Evolutionary conservation across 2,113 vertebrate genomes (phyloP), one percentile per base, ranked within the genome.

Genomic region (Emydocephalus ijimae): DNA sequence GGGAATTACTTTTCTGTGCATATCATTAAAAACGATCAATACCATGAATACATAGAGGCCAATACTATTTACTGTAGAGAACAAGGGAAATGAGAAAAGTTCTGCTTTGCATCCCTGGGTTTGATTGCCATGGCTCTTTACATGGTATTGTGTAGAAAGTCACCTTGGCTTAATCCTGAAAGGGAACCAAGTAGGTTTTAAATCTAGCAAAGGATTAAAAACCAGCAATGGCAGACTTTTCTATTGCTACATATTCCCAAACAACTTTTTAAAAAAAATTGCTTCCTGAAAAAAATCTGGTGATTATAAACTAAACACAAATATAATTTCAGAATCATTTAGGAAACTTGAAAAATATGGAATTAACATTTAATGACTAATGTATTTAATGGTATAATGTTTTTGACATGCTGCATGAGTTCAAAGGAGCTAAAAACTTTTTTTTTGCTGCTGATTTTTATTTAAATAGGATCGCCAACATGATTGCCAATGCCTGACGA

Each of bases 11-110:
- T 98, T 98, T 97, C 96, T 97, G 96, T 98, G 98, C 97, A 98
- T 99, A 98, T 98, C 95, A 98, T 99, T 98, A 98, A 97, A 97
- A 97, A 96, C 98, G 39, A 98, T 98, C 98, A 98, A 98, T 98
- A 97, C 97, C 97, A 98, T 95, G 92, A 98, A 98, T 98, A 96
- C 94, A 96, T 93, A 96, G 96, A 96, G 95, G 95, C 96, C 94
- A 94, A 52, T 97, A 96, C 95, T 98, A 97, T 98, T 98, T 97
- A 98, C 97, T 97, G 91, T 96, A 95, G 95, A 97, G 97, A 98
- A 95, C 92, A 96, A 95, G 95, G 94, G 95, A 90, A 96, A 95
- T 96, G 15, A 95, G 88, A 94, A 85, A 87, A 94, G 88, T 48
- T 92, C 93, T 95, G 69, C 93, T 95, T 96, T 93, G 91, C 96